A percentile compares a stretch with the other conserved stretches of the same genome.
Conservation (phyloP, 1,140 invertebrate genomes). For the Ceratosolen solmsi region DNA sequence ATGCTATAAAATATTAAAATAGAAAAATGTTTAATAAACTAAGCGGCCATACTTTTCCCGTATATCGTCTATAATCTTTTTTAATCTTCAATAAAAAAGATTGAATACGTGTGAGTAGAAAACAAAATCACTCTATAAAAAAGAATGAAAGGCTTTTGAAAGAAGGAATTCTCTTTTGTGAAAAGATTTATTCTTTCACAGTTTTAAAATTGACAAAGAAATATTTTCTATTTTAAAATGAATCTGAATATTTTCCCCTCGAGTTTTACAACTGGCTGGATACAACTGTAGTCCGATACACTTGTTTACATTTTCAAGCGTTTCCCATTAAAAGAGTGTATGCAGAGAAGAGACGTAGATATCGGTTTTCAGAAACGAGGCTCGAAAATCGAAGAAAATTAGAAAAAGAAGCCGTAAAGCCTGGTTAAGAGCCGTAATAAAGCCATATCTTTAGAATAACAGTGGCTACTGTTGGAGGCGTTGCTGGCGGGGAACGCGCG, state of each 20-base stretch:
- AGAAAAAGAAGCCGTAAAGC: constrained; percentile 42
- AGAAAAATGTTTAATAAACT: neutral
- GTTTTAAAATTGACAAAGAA: neutral
- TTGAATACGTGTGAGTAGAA: neutral
- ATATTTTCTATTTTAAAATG: neutral
- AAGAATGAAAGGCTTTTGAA: neutral
- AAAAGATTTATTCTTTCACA: neutral
- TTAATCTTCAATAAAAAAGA: neutral
- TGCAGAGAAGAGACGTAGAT: neutral
- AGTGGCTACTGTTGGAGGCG: constrained; percentile 44
- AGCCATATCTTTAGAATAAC: constrained; percentile 56
- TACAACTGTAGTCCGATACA: neutral
- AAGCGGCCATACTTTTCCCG: neutral
- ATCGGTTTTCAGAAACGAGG: neutral
- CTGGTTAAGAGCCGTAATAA: constrained; percentile 48
- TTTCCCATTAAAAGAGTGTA: neutral
- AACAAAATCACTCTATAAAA: neutral
- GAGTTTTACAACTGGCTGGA: neutral
- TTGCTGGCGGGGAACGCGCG: neutral
- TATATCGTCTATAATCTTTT: neutral
- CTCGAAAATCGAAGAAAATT: constrained; percentile 40
- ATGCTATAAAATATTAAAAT: neutral
- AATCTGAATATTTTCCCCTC: neutral
- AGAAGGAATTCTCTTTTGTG: neutral
- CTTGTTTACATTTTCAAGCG: neutral